A percentile compares a stretch with the other conserved stretches of the same genome.
Evolutionary conservation across 2,888 invertebrate genomes (phyloP).

Genomic region (Drosophila villosipedis): DNA sequence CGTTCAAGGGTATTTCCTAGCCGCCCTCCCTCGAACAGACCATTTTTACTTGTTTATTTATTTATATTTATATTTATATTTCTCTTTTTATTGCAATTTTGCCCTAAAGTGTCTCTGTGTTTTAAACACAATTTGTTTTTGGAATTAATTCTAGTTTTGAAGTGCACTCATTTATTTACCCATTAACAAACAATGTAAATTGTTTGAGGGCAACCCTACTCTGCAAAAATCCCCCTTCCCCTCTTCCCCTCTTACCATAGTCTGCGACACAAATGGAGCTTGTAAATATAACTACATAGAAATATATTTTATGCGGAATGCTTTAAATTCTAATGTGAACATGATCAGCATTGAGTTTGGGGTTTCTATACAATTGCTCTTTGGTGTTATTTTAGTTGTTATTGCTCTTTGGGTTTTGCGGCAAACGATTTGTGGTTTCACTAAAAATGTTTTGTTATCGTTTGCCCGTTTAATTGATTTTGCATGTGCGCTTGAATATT

Average conservation of each 20-base stretch:
- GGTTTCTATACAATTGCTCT: constrained; percentile 17
- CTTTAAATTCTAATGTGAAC: constrained; percentile 52
- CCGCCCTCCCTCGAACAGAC: background rate
- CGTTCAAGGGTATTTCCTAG: background rate
- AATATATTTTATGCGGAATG: constrained; percentile 49
- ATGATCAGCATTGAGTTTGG: constrained; percentile 38
- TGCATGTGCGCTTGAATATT: constrained; percentile 52
- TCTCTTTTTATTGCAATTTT: background rate
- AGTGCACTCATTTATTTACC: constrained; percentile 12
- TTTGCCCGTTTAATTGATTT: constrained; percentile 69
- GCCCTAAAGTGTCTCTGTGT: background rate
- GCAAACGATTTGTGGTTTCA: constrained; percentile 66
- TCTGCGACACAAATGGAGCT: constrained; percentile 23
- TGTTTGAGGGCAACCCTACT: background rate
- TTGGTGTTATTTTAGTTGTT: constrained; percentile 17
- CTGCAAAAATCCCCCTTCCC: no score
- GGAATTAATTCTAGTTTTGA: background rate
- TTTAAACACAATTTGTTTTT: background rate
- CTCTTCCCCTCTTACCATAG: background rate
- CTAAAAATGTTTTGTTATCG: constrained; percentile 68
- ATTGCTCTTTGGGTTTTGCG: constrained; percentile 50
- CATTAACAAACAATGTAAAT: constrained; percentile 36
- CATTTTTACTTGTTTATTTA: background rate
- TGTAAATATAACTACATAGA: constrained; percentile 53
- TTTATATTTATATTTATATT: background rate